Evolutionary conservation across 2,797 vertebrate genomes (phyloP), one percentile per base, ranked within the genome.

Genomic region (Anguilla pacifica): DNA sequence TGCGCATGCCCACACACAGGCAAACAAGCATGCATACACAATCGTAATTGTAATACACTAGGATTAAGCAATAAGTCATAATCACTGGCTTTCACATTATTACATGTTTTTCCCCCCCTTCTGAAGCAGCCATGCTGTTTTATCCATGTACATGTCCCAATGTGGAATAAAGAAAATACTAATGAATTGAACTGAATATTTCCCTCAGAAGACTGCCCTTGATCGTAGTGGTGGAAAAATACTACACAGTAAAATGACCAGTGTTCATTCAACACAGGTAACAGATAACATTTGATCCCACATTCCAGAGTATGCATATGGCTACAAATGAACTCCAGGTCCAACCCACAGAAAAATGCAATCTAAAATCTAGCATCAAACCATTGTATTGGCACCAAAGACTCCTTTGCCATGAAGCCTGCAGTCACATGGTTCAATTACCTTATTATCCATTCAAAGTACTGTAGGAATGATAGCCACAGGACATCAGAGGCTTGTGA

Each of bases 401-500:
- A 35, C 74, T 39, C 39, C 35, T 1, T 19, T n/a, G n/a, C 49
- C 22, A 82, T 51, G 1, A 82, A 82, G 6, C 7, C 11, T 4
- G 6, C 22, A 86, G 77, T 2, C 25, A 35, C 17, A 61, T 46
- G 31, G 46, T 79, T 85, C 46, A 17, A 49, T 59, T 74, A 25
- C 55, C 6, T 35, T 79, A 25, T 61, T 87, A 49, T 43, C 39
- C 43, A 82, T 82, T 59, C 28, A 67, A 85, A 85, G 84, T 59
- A 43, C 46, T 6, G 25, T 10, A 15, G 15, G 53, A 59, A 31
- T 84, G n/a, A 87, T 25, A 82, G 70, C 57, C 77, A 28, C 35
- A 43, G 49, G 64, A 82, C 87, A 88, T 39, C 87, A 46, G 64
- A 59, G 49, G 83, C 83, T 49, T 31, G 81, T 72, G 25, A 67